These are phyloP conservation scores for Adoxophyes honmai DNA, from an alignment of 1,140 invertebrate species.

Conservation along the genomic window DNA sequence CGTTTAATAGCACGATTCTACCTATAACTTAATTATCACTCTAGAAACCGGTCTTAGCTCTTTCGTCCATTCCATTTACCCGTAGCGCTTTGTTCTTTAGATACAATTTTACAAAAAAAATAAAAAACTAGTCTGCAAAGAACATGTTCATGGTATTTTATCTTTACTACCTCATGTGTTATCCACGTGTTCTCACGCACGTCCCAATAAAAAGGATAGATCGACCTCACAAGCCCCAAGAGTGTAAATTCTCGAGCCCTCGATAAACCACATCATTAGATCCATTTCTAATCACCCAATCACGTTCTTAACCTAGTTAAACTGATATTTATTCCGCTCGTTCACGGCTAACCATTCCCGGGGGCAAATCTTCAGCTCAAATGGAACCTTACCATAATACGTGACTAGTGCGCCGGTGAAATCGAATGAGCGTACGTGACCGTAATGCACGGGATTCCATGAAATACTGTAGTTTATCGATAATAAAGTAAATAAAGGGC, in stretches of 20 bases:
- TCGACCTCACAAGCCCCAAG: too few relatives aligned
- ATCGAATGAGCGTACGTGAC: background rate
- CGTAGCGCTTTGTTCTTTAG: background rate
- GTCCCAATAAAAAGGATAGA: too few relatives aligned
- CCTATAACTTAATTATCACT: background rate
- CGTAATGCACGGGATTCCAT: background rate
- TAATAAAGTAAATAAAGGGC: background rate
- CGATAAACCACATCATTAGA: too few relatives aligned
- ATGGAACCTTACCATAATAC: background rate
- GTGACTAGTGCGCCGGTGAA: background rate
- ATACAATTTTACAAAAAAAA: too few relatives aligned
- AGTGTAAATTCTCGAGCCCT: too few relatives aligned
- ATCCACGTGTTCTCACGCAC: too few relatives aligned
- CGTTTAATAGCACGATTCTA: background rate
- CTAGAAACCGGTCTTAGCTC: background rate
- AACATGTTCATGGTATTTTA: too few relatives aligned
- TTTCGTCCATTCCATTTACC: background rate
- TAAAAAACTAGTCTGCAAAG: too few relatives aligned
- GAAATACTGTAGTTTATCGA: background rate
- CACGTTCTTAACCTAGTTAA: conserved; percentile 6
- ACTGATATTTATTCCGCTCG: background rate
- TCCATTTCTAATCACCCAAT: background rate
- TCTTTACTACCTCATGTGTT: too few relatives aligned
- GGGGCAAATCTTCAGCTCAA: conserved; percentile 9
- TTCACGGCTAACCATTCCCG: conserved; percentile 8